phyloP scores from a whole-genome alignment of 1,140 invertebrate species.

The Aphidius gifuensis region DNA sequence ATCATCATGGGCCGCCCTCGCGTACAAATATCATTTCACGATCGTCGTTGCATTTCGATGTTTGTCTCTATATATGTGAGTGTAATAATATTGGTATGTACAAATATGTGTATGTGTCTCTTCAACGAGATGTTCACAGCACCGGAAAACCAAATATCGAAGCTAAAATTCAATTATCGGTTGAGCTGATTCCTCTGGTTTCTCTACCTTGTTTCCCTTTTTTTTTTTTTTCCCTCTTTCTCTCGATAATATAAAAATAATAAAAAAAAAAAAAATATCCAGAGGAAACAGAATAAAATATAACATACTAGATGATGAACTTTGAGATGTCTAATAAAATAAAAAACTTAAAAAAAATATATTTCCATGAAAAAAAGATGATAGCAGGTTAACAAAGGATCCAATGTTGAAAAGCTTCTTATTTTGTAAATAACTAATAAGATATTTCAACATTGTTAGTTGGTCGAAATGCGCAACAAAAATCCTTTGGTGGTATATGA shows the following conservation, averaged over 20 bases:
- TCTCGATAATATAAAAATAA: background rate
- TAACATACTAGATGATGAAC: no score
- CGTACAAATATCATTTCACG: slow-evolving; percentile 13
- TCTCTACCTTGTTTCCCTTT: background rate
- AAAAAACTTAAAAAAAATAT: no score
- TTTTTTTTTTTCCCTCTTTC: background rate
- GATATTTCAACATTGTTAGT: no score
- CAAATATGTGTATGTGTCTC: slow-evolving; percentile 4
- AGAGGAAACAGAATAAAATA: background rate
- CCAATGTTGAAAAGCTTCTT: no score
- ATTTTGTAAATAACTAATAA: no score
- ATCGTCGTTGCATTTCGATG: background rate
- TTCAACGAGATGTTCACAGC: slow-evolving; percentile 27
- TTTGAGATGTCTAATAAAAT: no score
- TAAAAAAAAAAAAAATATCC: slow-evolving; percentile 2
- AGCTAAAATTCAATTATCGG: slow-evolving; percentile 40
- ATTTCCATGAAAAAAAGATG: no score
- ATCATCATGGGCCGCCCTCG: slow-evolving; percentile 5
- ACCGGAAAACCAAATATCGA: slow-evolving; percentile 40
- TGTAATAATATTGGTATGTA: background rate
- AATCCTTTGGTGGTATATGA: no score
- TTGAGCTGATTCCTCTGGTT: slow-evolving; percentile 20
- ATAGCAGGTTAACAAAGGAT: no score
- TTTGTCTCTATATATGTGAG: background rate
- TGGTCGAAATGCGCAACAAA: no score